These are phyloP conservation scores for Quadriops clusia DNA, from an alignment of 2,888 invertebrate genomes.

Conservation along the genomic window DNA sequence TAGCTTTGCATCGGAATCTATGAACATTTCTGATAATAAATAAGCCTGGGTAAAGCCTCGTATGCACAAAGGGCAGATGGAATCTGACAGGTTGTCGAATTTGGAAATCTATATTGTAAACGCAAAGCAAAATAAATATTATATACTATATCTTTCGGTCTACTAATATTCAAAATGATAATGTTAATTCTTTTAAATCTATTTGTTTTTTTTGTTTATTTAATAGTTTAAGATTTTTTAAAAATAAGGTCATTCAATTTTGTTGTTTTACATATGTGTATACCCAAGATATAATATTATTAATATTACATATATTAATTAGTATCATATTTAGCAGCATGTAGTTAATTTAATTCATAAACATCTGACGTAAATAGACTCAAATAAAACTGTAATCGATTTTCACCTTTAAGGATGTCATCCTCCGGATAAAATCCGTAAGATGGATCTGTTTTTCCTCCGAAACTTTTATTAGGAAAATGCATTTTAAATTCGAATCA, in stretches of 20 bases:
- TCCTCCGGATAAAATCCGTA: constrained; percentile 16
- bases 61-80: constrained; percentile 19
- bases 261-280: too few relatives aligned
- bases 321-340: too few relatives aligned
- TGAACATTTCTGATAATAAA: constrained; percentile 16
- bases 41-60: constrained; percentile 16
- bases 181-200: too few relatives aligned
- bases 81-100: constrained; percentile 20
- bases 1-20: constrained; percentile 12
- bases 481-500: constrained; percentile 13
- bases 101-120: constrained; percentile 17
- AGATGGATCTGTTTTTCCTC: constrained; percentile 12
- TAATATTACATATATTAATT: too few relatives aligned
- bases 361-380: too few relatives aligned
- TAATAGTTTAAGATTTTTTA: too few relatives aligned
- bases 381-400: too few relatives aligned
- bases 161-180: too few relatives aligned
- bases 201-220: too few relatives aligned
- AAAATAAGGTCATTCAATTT: too few relatives aligned
- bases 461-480: constrained; percentile 17
- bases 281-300: too few relatives aligned
- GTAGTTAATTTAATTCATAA: too few relatives aligned
- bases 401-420: constrained; percentile 20
- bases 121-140: constrained; percentile 5
- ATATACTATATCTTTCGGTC: constrained; percentile 1